Evolutionary conservation across 2,888 invertebrate species (phyloP).

Genomic region (Microplitis manilae): DNA sequence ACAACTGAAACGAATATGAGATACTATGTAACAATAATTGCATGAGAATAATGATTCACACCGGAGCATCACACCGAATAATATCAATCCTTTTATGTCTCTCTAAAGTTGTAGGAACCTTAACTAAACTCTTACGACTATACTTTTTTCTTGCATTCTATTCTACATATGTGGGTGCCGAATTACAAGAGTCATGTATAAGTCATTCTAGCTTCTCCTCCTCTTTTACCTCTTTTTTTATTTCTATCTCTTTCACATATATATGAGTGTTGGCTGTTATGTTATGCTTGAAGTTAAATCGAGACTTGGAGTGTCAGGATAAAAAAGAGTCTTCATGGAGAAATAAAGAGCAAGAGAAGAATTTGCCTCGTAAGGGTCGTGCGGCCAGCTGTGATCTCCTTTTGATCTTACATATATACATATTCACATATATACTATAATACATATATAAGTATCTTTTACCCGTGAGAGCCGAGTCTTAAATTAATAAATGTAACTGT

Average conservation of each 20-base stretch:
- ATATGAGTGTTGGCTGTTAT: neutral
- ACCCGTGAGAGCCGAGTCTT: slow-evolving; percentile 32
- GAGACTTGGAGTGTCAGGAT: slow-evolving; percentile 38
- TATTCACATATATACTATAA: slow-evolving; percentile 20
- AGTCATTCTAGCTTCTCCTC: slow-evolving; percentile 7
- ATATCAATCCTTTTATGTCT: slow-evolving; percentile 18
- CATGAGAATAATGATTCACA: slow-evolving; percentile 21
- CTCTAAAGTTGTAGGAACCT: neutral
- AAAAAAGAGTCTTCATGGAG: slow-evolving; percentile 45
- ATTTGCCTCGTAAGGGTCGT: slow-evolving; percentile 63
- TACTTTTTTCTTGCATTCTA: neutral
- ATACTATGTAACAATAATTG: neutral
- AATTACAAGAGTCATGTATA: slow-evolving; percentile 48
- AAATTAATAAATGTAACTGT: slow-evolving; percentile 28
- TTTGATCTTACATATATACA: slow-evolving; percentile 36
- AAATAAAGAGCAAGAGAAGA: slow-evolving; percentile 52
- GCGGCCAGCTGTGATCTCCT: slow-evolving; percentile 49
- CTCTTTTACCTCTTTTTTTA: neutral
- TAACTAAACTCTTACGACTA: neutral
- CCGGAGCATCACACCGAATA: slow-evolving; percentile 24
- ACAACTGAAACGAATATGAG: slow-evolving; percentile 28
- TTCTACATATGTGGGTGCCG: slow-evolving; percentile 41
- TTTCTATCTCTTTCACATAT: neutral
- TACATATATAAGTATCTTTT: slow-evolving; percentile 32
- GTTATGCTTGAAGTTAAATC: neutral